Conservation (phyloP, 2,888 invertebrate genomes). For the Leucoma salicis region DNA sequence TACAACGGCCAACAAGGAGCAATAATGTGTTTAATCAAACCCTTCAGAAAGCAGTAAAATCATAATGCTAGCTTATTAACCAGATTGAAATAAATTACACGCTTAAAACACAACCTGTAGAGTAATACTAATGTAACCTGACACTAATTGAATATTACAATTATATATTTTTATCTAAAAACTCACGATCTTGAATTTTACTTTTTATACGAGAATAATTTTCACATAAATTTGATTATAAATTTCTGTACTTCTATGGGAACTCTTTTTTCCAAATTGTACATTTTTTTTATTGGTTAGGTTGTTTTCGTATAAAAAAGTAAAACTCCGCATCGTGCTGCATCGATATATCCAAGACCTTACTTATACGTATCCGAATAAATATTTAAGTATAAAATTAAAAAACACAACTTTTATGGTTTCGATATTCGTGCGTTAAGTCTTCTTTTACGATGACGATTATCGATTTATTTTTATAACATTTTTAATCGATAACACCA, state of each 20-base stretch:
- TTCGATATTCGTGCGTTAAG: constrained; percentile 59
- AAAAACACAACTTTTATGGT: constrained; percentile 73
- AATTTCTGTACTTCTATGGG: constrained; percentile 21
- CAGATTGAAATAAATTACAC: not conserved
- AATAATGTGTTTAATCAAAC: too few species aligned
- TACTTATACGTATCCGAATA: constrained; percentile 72
- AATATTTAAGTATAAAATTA: constrained; percentile 79
- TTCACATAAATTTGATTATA: constrained; percentile 8
- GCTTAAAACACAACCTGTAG: constrained; percentile 3
- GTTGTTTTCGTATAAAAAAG: constrained; percentile 10
- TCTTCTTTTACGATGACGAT: constrained; percentile 37
- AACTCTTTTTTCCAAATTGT: constrained; percentile 3
- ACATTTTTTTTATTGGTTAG: constrained; percentile 23
- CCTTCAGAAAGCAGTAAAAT: too few species aligned
- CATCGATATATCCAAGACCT: constrained; percentile 34
- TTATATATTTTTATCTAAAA: constrained; percentile 38
- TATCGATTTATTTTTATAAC: constrained; percentile 36
- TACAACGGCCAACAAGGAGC: too few species aligned
- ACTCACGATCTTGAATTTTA: constrained; percentile 18
- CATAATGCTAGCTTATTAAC: too few species aligned
- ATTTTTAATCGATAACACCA: constrained; percentile 28
- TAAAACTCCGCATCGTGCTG: constrained; percentile 35
- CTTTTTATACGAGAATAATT: constrained; percentile 8
- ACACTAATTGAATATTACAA: constrained; percentile 63
- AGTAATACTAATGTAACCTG: constrained; percentile 46